Percentiles rank a stretch among this genome's conserved stretches.
Conservation (phyloP, 2,888 invertebrate genomes). For the Pimpla rufipes region DNA sequence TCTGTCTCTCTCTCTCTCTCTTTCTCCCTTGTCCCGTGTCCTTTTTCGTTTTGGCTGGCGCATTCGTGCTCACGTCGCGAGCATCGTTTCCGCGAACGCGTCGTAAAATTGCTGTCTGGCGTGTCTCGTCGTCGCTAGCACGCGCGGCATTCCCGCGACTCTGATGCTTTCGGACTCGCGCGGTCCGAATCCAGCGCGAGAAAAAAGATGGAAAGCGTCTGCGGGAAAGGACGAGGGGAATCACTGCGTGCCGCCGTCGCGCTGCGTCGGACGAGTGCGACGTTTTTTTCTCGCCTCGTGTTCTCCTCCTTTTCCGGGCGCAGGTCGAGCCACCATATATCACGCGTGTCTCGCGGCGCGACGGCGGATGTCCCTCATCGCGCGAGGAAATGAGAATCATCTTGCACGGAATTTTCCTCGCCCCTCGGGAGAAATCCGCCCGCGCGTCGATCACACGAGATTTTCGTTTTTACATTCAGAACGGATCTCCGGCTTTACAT, state of each 20-base stretch:
- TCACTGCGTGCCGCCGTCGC: slow-evolving; percentile 42
- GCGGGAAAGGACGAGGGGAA: slow-evolving; percentile 45
- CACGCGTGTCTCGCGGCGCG: slow-evolving; percentile 25
- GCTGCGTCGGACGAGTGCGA: slow-evolving; percentile 43
- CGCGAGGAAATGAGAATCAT: slow-evolving; percentile 41
- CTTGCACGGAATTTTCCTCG: slow-evolving; percentile 10
- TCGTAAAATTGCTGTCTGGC: slow-evolving; percentile 60
- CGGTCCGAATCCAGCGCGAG: slow-evolving; percentile 30
- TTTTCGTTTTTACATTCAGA: background rate
- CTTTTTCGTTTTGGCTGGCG: background rate
- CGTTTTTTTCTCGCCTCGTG: slow-evolving; percentile 22
- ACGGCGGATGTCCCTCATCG: slow-evolving; percentile 47
- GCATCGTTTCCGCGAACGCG: slow-evolving; percentile 48
- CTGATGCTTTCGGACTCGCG: slow-evolving; percentile 17
- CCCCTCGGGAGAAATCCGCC: background rate
- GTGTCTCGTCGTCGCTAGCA: slow-evolving; percentile 33
- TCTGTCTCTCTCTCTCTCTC: too few species aligned
- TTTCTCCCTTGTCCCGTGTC: slow-evolving; percentile 11
- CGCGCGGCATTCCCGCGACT: slow-evolving; percentile 10
- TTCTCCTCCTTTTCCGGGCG: slow-evolving; percentile 30
- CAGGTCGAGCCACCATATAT: slow-evolving; percentile 29
- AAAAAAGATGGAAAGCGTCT: slow-evolving; percentile 27
- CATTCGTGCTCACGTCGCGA: slow-evolving; percentile 8
- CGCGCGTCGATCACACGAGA: background rate
- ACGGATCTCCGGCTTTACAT: background rate